Base-by-base conservation (phyloP, 2,113 vertebrate genomes). In the Rhea americana region DNA sequence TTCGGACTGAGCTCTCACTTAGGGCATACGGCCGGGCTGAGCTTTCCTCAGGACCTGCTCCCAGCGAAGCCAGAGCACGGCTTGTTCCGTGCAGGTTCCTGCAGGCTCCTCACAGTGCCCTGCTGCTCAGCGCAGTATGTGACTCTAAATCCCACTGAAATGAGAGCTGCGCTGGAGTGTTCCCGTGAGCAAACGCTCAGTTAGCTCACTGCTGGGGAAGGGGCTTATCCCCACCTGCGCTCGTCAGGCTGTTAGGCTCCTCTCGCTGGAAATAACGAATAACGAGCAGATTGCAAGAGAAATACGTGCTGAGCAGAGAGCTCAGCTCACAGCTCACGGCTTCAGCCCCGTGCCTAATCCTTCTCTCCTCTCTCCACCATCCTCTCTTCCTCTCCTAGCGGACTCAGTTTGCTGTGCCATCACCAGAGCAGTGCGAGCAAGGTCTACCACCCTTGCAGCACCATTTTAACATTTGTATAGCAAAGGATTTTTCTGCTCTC, bases 1-100 rank as follows among this genome's bases (percentile, higher is more conserved):
- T 92, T 72, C 61, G 78, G 55, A 13, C 19, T 21, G 83, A 90
- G 26, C 90, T 76, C 59, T 67, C 89, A 93, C 91, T 90, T 93
- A 96, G 21, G 4, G 89, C 82, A 95, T 1, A 2, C 19, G 59
- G 85, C 26, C 89, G 51, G 82, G 21, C 59, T 82, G 70, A 90
- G 55, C 82, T 85, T 83, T 89, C 61, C 8, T 48, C 78, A 93
- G 89, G 91, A 87, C 20, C 59, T 45, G 72, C 32, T 94, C 87
- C 89, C 89, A 75, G 87, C 89, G 47, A 89, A 91, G 85, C 50
- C 43, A 93, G 80, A 0, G 1, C 7, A n/a, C 4, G 32, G 37
- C 72, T 93, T 59, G 43, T 24, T 80, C 89, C 5, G 68, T 11
- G 84, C 86, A 87, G 91, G 84, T 68, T 92, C 58, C 83, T 76